Conservation (phyloP, 2,888 invertebrate genomes). For the Altica lythri region DNA sequence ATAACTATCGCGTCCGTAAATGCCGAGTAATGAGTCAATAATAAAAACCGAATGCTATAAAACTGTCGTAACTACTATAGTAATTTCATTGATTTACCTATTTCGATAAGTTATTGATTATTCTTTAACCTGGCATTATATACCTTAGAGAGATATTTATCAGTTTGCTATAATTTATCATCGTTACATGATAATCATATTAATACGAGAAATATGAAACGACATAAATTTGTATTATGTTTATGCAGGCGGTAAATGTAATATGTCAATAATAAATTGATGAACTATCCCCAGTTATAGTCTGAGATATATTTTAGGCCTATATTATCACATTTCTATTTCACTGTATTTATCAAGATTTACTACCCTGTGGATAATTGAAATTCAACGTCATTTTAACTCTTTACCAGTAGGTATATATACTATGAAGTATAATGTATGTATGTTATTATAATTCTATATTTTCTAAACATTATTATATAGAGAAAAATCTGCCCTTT, state of each 20-base stretch:
- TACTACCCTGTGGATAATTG: slow-evolving; percentile 15
- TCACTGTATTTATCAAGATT: slow-evolving; percentile 20
- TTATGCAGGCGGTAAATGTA: slow-evolving; percentile 46
- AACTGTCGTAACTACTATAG: slow-evolving; percentile 25
- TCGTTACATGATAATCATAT: slow-evolving; percentile 36
- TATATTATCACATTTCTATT: slow-evolving; percentile 30
- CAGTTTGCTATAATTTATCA: slow-evolving; percentile 22
- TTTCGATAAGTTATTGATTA: slow-evolving; percentile 28
- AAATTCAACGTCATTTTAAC: too few species aligned
- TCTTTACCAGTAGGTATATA: too few species aligned
- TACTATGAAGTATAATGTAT: too few species aligned
- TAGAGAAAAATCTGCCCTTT: too few species aligned
- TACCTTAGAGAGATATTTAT: slow-evolving; percentile 31
- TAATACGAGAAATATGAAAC: slow-evolving; percentile 44
- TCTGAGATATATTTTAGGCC: slow-evolving; percentile 40
- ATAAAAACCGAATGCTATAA: slow-evolving; percentile 30
- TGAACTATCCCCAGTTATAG: slow-evolving; percentile 38
- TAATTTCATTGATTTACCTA: slow-evolving; percentile 34
- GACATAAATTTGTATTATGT: slow-evolving; percentile 47
- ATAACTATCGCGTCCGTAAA: slow-evolving; percentile 27
- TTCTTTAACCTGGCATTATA: slow-evolving; percentile 27
- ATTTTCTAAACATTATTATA: too few species aligned
- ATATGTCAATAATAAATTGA: slow-evolving; percentile 50
- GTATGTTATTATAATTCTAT: too few species aligned
- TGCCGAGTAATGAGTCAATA: slow-evolving; percentile 29